Percentiles rank a stretch among this genome's conserved stretches.
Evolutionary conservation across 2,113 vertebrate genomes (phyloP).

Genomic region (Corythornis madagascariensis): DNA sequence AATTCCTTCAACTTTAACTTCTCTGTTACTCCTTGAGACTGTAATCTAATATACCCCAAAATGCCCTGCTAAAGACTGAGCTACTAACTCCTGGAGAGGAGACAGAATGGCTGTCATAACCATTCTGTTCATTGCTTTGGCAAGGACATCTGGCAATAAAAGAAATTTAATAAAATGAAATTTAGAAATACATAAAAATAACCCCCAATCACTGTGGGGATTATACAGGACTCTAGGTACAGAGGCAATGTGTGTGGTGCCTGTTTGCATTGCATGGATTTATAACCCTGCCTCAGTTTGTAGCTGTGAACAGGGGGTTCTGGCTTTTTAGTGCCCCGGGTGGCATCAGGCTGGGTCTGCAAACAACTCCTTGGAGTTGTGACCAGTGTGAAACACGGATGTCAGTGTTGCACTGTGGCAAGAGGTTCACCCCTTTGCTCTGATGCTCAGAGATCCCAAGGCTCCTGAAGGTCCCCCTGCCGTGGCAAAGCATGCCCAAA

Average conservation of each 20-base stretch:
- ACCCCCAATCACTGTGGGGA: background rate
- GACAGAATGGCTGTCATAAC: background rate
- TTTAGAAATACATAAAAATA: background rate
- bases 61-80: background rate
- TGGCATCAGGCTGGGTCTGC: background rate
- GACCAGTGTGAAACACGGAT: background rate
- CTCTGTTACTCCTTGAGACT: background rate
- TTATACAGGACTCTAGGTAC: background rate
- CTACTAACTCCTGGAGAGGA: background rate
- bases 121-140: background rate
- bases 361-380: background rate
- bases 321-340: background rate
- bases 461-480: background rate
- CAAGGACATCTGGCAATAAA: background rate
- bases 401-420: background rate
- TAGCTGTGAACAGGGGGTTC: background rate
- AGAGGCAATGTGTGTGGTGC: background rate
- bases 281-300: background rate
- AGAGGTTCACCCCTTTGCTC: background rate
- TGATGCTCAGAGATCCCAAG: background rate
- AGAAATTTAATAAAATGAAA: background rate
- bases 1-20: background rate
- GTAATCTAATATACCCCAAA: background rate
- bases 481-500: background rate
- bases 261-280: background rate